Evolutionary conservation across 2,113 vertebrate genomes (phyloP).

Genomic region (Passer domesticus): DNA sequence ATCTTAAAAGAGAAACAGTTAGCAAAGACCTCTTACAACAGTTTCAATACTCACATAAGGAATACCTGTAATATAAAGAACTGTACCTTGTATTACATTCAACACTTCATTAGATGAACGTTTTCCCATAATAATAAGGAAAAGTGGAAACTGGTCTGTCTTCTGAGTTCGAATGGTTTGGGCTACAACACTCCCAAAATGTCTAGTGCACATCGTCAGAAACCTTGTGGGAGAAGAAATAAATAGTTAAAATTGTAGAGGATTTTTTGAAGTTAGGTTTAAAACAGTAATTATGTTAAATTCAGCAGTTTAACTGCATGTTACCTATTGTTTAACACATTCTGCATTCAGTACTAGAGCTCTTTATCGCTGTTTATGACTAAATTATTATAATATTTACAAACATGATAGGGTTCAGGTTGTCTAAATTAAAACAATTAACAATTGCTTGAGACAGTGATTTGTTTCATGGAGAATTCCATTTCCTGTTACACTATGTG

Average conservation of each 20-base stretch:
- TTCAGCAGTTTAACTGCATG: neutral
- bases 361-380: neutral
- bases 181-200: slow-evolving; percentile 95
- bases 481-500: neutral
- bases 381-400: neutral
- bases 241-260: neutral
- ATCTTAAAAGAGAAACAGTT: neutral
- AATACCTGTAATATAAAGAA: neutral
- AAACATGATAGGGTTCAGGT: neutral
- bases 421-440: neutral
- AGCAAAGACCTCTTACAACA: neutral
- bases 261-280: neutral
- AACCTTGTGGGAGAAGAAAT: slow-evolving; percentile 76
- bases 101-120: slow-evolving; percentile 98
- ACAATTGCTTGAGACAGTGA: neutral
- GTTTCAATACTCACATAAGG: neutral
- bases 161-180: slow-evolving; percentile 97
- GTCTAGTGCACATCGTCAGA: slow-evolving; percentile 96
- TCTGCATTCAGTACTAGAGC: neutral
- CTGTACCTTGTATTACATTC: slow-evolving; percentile 97
- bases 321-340: neutral
- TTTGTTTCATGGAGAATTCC: neutral
- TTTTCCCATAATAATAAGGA: slow-evolving; percentile 98
- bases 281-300: neutral
- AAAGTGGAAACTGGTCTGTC: slow-evolving; percentile 97